Conservation (phyloP, 2,113 vertebrate species). For the Zootoca vivipara region DNA sequence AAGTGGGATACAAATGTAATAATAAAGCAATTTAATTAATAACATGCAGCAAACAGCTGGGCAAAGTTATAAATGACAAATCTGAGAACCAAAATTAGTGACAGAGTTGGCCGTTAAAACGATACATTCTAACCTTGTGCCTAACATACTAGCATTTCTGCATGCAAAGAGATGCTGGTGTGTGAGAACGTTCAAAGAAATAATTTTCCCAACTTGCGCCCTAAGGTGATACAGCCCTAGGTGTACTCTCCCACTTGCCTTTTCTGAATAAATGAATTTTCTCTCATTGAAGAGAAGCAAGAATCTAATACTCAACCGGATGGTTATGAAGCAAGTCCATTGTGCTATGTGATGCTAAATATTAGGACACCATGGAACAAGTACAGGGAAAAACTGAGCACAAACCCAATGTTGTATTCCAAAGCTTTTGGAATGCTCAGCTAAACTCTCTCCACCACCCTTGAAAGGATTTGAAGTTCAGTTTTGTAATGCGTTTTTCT, state of each 20-base stretch:
- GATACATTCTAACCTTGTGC: not conserved
- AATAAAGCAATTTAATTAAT: too few species aligned
- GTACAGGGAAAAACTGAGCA: slow-evolving; percentile 23
- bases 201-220: not conserved
- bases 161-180: too few species aligned
- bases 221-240: not conserved
- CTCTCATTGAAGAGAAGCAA: not conserved
- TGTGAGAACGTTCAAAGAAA: not conserved
- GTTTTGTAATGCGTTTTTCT: not conserved
- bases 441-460: not conserved
- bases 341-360: slow-evolving; percentile 34
- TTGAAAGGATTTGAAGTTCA: not conserved
- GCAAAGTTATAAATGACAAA: slow-evolving; percentile 21
- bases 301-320: slow-evolving; percentile 36
- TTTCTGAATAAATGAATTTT: not conserved
- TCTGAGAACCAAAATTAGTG: slow-evolving; percentile 55
- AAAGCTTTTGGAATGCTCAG: slow-evolving; percentile 29
- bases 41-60: not conserved
- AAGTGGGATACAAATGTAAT: too few species aligned
- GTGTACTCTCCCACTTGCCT: too few species aligned
- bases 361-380: not conserved
- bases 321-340: slow-evolving; percentile 26
- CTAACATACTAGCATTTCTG: not conserved
- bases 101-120: slow-evolving; percentile 41
- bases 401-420: not conserved